Base-by-base conservation (phyloP, 2,888 invertebrate genomes). In the Mesorhabditis belari region DNA sequence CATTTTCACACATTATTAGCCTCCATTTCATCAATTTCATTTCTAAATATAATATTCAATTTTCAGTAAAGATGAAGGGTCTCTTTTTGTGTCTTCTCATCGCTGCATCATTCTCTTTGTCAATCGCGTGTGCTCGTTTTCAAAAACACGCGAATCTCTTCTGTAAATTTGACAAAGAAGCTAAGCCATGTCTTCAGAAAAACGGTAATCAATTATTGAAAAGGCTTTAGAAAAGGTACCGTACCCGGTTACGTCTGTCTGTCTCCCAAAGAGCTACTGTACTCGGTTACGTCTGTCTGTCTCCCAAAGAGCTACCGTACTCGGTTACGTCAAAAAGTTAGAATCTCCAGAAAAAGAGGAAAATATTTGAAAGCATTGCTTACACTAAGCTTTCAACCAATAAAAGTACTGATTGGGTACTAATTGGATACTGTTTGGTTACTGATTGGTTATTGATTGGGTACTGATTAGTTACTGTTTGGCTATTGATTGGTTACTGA, bases 151-250 rank as follows among this genome's bases (percentile, higher is more conserved):
- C 65, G 49, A 61, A 67, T 19, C 51, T 69, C 49, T 71, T 66
- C 64, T 73, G 73, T 55, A 66, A 62, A n/a, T 71, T 70, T 44
- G 71, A 65, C 17, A 24, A 54, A 3, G 71, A 73, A 60, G 44
- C 26, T 1, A 49, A 57, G 28, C 66, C 71, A 5, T 73, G 73
- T 54, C 64, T 67, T 24, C 49, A 62, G 21, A 51, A 56, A 9
- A 52, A 57, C 26, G 64, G 66, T 64, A 24, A 23, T 58, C 52
- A 26, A 6, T 17, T 28, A 3, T n/a, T 19, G 19, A 21, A 21
- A 3, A 9, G 24, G 12, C 17, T n/a, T 44, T 56, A 26, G 12
- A n/a, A 19, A 55, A 2, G 12, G 21, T 17, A 56, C 9, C 55
- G 21, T 25, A 6, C 6, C 9, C 12, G 21, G 17, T 23, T 17